Conservation (phyloP, 2,113 vertebrate genomes). For the Apus apus region DNA sequence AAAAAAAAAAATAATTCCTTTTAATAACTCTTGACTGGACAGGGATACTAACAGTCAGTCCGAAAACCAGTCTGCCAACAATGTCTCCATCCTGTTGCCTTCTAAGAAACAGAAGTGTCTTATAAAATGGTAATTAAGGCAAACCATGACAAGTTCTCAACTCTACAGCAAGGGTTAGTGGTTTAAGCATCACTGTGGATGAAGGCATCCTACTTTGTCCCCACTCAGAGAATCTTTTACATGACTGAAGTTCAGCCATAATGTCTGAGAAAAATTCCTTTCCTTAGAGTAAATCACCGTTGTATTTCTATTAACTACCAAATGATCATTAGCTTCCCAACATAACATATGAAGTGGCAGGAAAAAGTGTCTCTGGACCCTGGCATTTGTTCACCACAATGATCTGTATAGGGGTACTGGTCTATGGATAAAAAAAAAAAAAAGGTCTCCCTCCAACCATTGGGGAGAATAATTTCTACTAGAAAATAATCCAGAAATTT, state of each 20-base stretch:
- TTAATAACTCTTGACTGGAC: not conserved
- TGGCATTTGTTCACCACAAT: not conserved
- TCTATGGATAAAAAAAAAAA: not conserved
- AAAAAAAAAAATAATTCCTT: not conserved
- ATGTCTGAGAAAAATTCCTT: not conserved
- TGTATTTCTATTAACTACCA: not conserved
- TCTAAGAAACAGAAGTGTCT: not conserved
- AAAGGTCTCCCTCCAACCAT: not conserved
- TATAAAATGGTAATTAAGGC: not conserved
- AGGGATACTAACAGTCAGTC: not conserved
- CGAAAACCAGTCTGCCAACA: not conserved
- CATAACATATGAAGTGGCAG: not conserved
- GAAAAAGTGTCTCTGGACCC: not conserved
- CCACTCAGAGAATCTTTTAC: not conserved
- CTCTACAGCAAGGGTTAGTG: not conserved
- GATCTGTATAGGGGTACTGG: not conserved
- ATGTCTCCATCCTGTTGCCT: not conserved
- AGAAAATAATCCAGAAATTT: not conserved
- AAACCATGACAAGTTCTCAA: not conserved
- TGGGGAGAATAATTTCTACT: not conserved
- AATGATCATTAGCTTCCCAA: not conserved
- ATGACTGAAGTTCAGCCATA: accelerated
- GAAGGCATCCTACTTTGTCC: not conserved
- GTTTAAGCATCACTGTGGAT: not conserved
- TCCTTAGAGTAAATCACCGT: not conserved